A percentile compares a stretch with the other conserved stretches of the same genome.
Conservation (phyloP, 2,113 vertebrate species). For the Rhinolophus ferrumequinum region DNA sequence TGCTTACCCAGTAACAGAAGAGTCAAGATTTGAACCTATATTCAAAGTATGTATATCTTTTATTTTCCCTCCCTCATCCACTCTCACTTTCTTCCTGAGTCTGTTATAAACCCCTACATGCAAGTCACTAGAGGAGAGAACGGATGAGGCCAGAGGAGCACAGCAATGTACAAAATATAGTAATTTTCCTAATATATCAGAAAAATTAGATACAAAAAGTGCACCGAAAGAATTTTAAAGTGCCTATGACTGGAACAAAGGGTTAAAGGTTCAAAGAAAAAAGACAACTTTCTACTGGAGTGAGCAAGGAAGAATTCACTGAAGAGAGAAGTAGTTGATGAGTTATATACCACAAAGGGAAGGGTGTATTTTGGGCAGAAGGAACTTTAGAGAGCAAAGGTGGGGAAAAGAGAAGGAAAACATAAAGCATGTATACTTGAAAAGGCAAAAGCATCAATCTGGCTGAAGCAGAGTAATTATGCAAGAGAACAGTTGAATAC, state of each 20-base stretch:
- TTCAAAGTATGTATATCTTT: background rate
- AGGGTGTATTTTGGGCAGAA: background rate
- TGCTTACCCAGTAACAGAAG: background rate
- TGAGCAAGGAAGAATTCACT: background rate
- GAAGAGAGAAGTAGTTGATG: background rate
- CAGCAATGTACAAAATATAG: background rate
- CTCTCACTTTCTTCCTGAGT: background rate
- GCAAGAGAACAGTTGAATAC: background rate
- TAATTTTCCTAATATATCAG: background rate
- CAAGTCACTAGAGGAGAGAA: background rate
- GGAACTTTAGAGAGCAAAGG: background rate
- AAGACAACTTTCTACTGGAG: constrained; percentile 15
- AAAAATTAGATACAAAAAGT: background rate
- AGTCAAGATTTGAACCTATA: background rate
- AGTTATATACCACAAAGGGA: background rate
- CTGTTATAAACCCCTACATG: background rate
- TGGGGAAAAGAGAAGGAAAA: background rate
- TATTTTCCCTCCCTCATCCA: background rate
- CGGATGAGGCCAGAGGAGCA: background rate
- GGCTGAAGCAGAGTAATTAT: background rate
- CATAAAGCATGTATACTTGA: background rate
- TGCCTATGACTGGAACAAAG: background rate
- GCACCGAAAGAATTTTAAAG: background rate
- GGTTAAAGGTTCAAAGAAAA: constrained; percentile 11
- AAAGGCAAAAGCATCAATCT: constrained; percentile 43